A percentile compares a stretch with the other conserved stretches of the same genome.
Evolutionary conservation across 1,140 invertebrate species (phyloP).

Genomic region (Cyclargus thomasi): DNA sequence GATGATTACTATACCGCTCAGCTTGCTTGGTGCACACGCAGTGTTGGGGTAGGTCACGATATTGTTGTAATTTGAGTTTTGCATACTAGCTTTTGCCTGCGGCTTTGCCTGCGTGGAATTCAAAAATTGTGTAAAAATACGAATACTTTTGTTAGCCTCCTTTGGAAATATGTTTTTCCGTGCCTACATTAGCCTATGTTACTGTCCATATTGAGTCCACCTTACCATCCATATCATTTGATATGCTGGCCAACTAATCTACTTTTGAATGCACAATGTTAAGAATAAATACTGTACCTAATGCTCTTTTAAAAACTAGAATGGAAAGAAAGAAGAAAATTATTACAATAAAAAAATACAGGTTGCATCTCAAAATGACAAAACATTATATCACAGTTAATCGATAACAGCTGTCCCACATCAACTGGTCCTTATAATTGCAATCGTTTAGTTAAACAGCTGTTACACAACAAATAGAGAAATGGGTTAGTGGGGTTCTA

Average conservation of each 20-base stretch:
- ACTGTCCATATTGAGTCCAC: too few species aligned
- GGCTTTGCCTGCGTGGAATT: too few species aligned
- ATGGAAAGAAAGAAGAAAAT: background rate
- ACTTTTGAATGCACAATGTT: too few species aligned
- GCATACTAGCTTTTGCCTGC: too few species aligned
- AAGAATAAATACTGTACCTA: too few species aligned
- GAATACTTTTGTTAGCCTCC: too few species aligned
- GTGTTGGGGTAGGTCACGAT: background rate
- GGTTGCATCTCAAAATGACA: background rate
- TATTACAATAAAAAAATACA: background rate
- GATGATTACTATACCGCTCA: background rate
- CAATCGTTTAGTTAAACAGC: background rate
- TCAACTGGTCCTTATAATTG: background rate
- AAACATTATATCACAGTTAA: background rate
- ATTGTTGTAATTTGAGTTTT: background rate
- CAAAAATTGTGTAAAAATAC: too few species aligned
- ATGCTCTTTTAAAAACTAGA: too few species aligned
- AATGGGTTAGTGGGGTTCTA: constrained; percentile 10
- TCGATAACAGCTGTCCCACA: background rate
- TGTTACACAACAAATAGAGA: constrained; percentile 5
- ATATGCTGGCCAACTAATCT: too few species aligned
- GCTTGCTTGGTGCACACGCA: background rate
- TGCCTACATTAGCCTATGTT: too few species aligned
- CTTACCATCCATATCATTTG: too few species aligned
- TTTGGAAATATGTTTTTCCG: too few species aligned